Percentiles rank a stretch among this genome's conserved stretches.
Evolutionary conservation across 2,113 vertebrate genomes (phyloP).

Genomic region (Amphiprion ocellaris): DNA sequence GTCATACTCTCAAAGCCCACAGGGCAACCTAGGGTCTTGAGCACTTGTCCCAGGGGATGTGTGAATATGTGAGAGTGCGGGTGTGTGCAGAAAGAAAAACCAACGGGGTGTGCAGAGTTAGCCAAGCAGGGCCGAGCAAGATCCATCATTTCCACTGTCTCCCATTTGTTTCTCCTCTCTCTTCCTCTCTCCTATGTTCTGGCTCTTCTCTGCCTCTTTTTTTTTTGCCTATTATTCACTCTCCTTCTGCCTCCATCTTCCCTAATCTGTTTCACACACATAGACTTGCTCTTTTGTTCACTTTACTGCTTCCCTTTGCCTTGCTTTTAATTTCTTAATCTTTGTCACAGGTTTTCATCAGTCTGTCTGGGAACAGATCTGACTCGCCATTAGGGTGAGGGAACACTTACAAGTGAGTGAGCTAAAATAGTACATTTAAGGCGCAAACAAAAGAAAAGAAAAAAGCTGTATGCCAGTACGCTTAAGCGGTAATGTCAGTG

Average conservation of each 20-base stretch:
- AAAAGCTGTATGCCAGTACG: neutral
- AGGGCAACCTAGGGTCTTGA: conserved; percentile 52
- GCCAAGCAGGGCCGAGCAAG: conserved; percentile 36
- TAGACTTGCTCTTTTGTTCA: neutral
- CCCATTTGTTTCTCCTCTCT: conserved; percentile 57
- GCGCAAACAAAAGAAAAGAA: neutral
- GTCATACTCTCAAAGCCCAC: conserved; percentile 42
- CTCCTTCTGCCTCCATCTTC: neutral
- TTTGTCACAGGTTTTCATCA: conserved; percentile 53
- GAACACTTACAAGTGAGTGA: conserved; percentile 22
- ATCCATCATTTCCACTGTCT: conserved; percentile 56
- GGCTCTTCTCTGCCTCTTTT: conserved; percentile 23
- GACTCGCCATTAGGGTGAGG: conserved; percentile 73
- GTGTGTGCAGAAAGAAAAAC: conserved; percentile 5
- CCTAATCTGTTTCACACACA: conserved; percentile 1
- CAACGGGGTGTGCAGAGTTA: conserved; percentile 50
- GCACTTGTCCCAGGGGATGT: conserved; percentile 21
- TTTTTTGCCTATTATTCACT: neutral
- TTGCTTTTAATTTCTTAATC: neutral
- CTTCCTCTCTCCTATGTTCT: conserved; percentile 6
- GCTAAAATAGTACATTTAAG: neutral
- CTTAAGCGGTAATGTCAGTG: neutral
- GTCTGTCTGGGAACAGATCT: conserved; percentile 68
- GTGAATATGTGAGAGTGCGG: conserved; percentile 8
- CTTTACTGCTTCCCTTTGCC: neutral